Evolutionary conservation across 2,888 invertebrate genomes (phyloP).

Genomic region (Amphipyra tragopoginis): DNA sequence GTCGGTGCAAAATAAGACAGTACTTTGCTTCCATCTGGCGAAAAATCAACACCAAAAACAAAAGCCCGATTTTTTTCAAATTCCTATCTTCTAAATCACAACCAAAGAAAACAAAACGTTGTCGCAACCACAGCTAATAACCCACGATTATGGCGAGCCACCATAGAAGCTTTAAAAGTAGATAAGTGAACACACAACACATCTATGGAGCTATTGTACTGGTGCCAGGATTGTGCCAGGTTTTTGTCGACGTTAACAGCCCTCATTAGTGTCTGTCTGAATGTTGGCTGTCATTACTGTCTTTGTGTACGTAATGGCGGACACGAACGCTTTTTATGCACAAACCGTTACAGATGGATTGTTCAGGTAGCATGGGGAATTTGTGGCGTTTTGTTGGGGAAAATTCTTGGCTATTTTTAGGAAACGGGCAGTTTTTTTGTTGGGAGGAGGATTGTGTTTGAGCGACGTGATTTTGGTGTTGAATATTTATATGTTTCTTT

Average conservation of each 20-base stretch:
- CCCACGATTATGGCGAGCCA: conserved; percentile 27
- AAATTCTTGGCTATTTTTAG: conserved; percentile 29
- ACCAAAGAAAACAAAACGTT: neutral
- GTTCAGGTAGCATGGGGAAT: conserved; percentile 50
- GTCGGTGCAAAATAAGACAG: too few relatives aligned
- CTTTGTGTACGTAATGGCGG: conserved; percentile 58
- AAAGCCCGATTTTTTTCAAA: too few relatives aligned
- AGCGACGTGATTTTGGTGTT: conserved; percentile 17
- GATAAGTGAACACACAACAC: conserved; percentile 25
- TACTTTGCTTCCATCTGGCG: too few relatives aligned
- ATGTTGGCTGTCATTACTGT: conserved; percentile 57
- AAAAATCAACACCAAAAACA: too few relatives aligned
- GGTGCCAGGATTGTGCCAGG: conserved; percentile 35
- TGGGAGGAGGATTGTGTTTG: conserved; percentile 1
- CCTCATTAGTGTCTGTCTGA: conserved; percentile 68
- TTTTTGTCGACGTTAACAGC: conserved; percentile 65
- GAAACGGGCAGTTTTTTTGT: conserved; percentile 18
- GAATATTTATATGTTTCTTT: neutral
- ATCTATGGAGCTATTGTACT: conserved; percentile 31
- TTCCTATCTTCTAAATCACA: too few relatives aligned
- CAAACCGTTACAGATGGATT: conserved; percentile 53
- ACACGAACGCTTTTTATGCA: conserved; percentile 53
- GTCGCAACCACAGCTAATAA: conserved; percentile 30
- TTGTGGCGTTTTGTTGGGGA: conserved; percentile 32
- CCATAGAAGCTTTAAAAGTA: conserved; percentile 22